Percentiles rank a stretch among this genome's conserved stretches.
Evolutionary conservation across 1,140 invertebrate species (phyloP).

Genomic region (Aricia agestis): DNA sequence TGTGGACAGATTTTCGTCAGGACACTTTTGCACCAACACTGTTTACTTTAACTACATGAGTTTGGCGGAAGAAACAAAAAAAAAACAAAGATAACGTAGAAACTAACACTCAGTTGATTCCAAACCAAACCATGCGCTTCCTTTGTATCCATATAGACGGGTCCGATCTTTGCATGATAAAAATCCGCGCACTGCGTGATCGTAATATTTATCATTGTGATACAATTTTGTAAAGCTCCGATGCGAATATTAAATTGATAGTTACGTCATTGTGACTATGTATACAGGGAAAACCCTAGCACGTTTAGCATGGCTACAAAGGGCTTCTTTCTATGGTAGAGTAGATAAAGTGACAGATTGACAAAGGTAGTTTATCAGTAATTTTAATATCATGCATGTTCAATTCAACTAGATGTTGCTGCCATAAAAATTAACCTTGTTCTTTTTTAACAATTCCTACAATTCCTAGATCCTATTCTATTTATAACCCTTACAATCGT

Average conservation of each 20-base stretch:
- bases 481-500: too few species aligned
- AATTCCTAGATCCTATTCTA: too few species aligned
- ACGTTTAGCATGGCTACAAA: not conserved
- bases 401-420: too few species aligned
- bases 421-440: too few species aligned
- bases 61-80: not conserved
- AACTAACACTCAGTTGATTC: not conserved
- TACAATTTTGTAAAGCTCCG: not conserved
- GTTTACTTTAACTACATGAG: too few species aligned
- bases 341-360: too few species aligned
- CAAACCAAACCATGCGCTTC: conserved; percentile 9
- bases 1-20: too few species aligned
- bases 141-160: conserved; percentile 6
- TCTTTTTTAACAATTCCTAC: too few species aligned
- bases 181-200: not conserved
- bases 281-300: not conserved
- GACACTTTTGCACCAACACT: too few species aligned
- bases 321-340: too few species aligned
- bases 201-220: not conserved
- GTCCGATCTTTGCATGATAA: conserved; percentile 10
- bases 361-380: too few species aligned
- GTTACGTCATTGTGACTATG: not conserved
- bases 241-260: not conserved
- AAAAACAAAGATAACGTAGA: not conserved
- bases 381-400: too few species aligned